Evolutionary conservation across 2,888 invertebrate genomes (phyloP).

Genomic region (Rotaria sp.): DNA sequence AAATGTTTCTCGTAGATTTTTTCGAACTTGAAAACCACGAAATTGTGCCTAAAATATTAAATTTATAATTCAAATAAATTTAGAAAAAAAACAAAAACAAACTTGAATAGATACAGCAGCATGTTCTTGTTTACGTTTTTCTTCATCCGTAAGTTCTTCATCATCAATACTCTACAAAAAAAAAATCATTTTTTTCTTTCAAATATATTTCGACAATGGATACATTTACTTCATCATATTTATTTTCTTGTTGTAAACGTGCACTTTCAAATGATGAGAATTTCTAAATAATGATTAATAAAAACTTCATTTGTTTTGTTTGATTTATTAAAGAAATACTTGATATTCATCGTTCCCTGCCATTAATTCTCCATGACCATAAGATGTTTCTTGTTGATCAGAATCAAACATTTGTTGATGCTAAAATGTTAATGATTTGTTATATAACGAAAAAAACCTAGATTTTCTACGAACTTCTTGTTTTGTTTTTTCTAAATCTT

Average conservation of each 20-base stretch:
- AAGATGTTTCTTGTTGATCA: neutral
- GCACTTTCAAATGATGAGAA: neutral
- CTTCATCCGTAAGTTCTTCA: neutral
- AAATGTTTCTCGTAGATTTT: neutral
- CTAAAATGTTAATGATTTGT: neutral
- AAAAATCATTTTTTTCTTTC: neutral
- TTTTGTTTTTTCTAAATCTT: constrained; percentile 32
- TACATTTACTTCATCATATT: neutral
- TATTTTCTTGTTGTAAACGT: neutral
- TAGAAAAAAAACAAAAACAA: neutral
- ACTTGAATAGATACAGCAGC: constrained; percentile 21
- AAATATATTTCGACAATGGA: no score
- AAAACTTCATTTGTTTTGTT: neutral
- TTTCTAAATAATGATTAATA: neutral
- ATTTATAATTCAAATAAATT: neutral
- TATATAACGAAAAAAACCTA: neutral
- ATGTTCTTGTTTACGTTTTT: constrained; percentile 1
- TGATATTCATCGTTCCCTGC: neutral
- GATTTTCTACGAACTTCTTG: neutral
- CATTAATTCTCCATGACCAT: neutral
- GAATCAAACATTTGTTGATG: neutral
- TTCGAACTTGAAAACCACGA: constrained; percentile 9
- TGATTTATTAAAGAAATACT: neutral
- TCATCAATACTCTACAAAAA: neutral
- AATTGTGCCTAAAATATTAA: neutral